These are phyloP conservation scores for Salminus brasiliensis DNA, from an alignment of 2,113 vertebrate species.

Conservation along the genomic window DNA sequence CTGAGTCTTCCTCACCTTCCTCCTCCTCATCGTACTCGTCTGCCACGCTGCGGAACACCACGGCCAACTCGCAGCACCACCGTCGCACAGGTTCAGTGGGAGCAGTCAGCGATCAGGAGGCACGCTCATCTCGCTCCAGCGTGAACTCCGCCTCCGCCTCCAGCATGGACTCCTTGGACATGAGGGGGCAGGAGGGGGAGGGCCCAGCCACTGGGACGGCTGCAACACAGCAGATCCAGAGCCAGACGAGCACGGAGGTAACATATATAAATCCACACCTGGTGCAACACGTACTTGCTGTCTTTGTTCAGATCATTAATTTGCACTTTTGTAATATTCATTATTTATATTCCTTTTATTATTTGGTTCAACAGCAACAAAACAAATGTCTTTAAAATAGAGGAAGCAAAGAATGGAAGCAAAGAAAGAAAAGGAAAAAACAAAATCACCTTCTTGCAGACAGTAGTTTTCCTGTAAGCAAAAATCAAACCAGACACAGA, in stretches of 20 bases:
- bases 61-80: conserved; percentile 84
- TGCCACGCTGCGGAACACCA: conserved; percentile 67
- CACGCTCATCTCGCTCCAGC: conserved; percentile 87
- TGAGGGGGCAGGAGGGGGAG: conserved; percentile 60
- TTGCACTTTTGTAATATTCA: neutral
- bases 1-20: conserved; percentile 73
- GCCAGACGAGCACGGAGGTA: conserved; percentile 90
- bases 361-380: neutral
- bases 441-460: conserved; percentile 2
- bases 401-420: too few species aligned
- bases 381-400: too few species aligned
- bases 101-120: conserved; percentile 88
- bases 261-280: neutral
- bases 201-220: conserved; percentile 38
- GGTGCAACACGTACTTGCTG: neutral
- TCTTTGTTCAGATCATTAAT: neutral
- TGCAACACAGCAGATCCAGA: conserved; percentile 58
- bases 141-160: conserved; percentile 88
- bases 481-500: neutral
- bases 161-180: conserved; percentile 97
- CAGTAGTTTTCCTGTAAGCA: neutral
- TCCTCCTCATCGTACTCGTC: conserved; percentile 70
- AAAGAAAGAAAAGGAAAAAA: too few species aligned
- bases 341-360: neutral
- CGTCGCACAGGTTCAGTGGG: conserved; percentile 90